phyloP scores from a whole-genome alignment of 2,888 invertebrate species.

The Reticulitermes lucifugus region DNA sequence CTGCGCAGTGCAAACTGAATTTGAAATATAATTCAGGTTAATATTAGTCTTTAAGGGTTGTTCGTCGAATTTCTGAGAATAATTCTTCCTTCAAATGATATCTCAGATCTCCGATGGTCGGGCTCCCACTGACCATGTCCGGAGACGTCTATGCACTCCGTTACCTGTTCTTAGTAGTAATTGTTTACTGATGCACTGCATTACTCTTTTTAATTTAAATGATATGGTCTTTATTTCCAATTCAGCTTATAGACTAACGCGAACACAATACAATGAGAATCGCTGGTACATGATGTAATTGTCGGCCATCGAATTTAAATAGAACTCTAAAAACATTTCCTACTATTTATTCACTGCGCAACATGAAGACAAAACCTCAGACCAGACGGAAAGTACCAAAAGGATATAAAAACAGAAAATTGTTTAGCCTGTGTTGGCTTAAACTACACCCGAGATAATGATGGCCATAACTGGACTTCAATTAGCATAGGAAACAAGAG shows the following conservation, averaged over 20 bases:
- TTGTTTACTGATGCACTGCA: too few species aligned
- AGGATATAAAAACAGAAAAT: background rate
- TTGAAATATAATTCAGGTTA: too few species aligned
- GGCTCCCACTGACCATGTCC: too few species aligned
- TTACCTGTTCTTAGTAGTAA: too few species aligned
- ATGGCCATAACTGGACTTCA: background rate
- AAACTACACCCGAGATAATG: background rate
- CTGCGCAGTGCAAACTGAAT: too few species aligned
- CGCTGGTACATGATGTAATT: background rate
- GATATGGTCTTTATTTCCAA: background rate
- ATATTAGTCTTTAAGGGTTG: too few species aligned
- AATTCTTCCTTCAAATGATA: too few species aligned
- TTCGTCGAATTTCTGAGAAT: too few species aligned
- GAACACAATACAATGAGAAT: background rate
- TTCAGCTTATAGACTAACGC: background rate
- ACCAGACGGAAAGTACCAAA: background rate
- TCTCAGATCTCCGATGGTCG: too few species aligned
- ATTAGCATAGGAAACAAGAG: slow-evolving; percentile 12
- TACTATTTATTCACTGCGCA: background rate
- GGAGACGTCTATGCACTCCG: too few species aligned
- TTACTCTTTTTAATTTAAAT: background rate
- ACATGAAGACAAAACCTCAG: background rate
- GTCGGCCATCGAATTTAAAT: background rate
- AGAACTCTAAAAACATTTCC: background rate
- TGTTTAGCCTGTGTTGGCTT: background rate